Evolutionary conservation across 2,888 invertebrate species (phyloP).

Genomic region (Pegoplata infirma): DNA sequence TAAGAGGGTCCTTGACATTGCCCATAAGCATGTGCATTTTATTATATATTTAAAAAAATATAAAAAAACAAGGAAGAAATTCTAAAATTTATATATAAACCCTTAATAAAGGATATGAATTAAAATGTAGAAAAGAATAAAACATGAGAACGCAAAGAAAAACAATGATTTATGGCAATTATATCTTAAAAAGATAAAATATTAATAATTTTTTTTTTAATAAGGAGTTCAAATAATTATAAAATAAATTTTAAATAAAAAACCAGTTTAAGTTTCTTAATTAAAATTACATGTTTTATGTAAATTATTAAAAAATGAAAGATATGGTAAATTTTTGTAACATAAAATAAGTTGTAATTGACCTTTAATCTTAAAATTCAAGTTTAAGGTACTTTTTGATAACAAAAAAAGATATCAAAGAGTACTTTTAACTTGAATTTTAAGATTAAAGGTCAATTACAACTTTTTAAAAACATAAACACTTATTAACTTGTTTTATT

Average conservation of each 20-base stretch:
- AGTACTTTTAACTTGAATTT: too few species aligned
- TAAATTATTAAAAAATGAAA: background rate
- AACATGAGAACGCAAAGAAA: background rate
- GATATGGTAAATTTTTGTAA: background rate
- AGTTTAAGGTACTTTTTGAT: too few species aligned
- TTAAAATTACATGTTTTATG: background rate
- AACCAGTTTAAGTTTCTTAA: background rate
- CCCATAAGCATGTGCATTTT: constrained; percentile 51
- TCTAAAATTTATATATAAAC: background rate
- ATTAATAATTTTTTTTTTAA: background rate
- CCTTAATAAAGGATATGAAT: background rate
- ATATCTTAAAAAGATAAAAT: constrained; percentile 31
- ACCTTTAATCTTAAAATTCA: too few species aligned
- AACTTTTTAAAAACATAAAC: too few species aligned
- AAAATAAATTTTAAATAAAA: background rate
- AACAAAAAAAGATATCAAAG: too few species aligned
- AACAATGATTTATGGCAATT: constrained; percentile 51
- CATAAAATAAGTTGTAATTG: background rate
- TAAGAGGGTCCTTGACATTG: constrained; percentile 68
- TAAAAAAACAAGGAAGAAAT: background rate
- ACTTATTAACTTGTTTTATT: background rate
- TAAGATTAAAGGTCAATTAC: too few species aligned
- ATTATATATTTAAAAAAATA: constrained; percentile 21
- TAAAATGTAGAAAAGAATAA: background rate
- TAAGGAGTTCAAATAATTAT: background rate